phyloP scores from a whole-genome alignment of 2,113 vertebrate genomes.

The Struthidea cinerea region DNA sequence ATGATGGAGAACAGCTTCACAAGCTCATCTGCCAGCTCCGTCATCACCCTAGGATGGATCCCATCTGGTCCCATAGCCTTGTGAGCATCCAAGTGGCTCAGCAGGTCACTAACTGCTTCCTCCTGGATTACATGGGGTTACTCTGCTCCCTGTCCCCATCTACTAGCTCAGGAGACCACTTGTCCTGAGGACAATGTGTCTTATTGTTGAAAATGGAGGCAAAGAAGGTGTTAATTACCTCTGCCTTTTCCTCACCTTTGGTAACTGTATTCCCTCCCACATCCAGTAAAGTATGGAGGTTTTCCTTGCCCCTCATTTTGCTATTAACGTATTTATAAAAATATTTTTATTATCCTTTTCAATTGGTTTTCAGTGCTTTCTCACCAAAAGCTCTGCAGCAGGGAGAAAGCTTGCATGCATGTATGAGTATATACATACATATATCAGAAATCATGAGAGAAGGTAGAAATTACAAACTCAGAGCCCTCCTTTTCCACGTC shows the following conservation, averaged over 20 bases:
- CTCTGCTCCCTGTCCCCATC: background rate
- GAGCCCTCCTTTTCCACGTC: background rate
- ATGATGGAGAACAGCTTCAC: background rate
- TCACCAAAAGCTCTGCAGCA: background rate
- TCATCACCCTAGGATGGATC: background rate
- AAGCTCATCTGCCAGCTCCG: background rate
- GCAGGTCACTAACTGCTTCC: background rate
- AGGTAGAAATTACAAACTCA: background rate
- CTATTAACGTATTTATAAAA: background rate
- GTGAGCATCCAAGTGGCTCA: background rate
- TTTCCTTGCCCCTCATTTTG: background rate
- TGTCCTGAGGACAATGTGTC: background rate
- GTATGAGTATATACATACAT: background rate
- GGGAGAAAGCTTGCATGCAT: background rate
- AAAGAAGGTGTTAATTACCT: background rate
- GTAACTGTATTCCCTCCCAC: background rate
- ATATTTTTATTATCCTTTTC: background rate
- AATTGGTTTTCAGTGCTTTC: background rate
- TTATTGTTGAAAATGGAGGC: background rate
- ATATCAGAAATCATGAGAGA: background rate
- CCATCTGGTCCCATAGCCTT: background rate
- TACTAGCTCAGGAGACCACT: background rate
- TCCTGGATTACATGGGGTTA: background rate
- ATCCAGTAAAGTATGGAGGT: background rate
- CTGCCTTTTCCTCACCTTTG: background rate